Conservation (phyloP, 2,113 vertebrate species). For the Crotalus tigris region DNA sequence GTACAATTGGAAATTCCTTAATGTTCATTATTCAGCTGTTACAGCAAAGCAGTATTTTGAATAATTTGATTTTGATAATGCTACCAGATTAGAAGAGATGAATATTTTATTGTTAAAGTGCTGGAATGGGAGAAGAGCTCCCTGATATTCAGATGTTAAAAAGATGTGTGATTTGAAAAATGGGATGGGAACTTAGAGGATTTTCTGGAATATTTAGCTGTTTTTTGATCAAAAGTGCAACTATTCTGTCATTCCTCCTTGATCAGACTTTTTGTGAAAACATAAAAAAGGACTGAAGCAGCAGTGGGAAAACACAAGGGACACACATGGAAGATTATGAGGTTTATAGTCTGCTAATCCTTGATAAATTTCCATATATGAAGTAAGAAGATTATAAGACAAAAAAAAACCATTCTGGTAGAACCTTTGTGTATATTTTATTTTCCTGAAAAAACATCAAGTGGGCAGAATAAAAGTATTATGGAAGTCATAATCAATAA, state of each 20-base stretch:
- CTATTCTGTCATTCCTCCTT: not conserved
- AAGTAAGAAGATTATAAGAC: not conserved
- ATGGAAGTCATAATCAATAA: not conserved
- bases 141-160: not conserved
- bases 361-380: not conserved
- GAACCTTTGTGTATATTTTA: not conserved
- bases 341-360: not conserved
- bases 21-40: constrained; percentile 18
- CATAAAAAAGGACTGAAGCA: not conserved
- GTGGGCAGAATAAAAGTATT: not conserved
- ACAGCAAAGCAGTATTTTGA: constrained; percentile 15
- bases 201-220: not conserved
- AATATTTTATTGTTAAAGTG: not conserved
- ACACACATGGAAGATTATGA: not conserved
- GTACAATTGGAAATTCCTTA: not conserved
- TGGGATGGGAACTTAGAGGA: not conserved
- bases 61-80: constrained; percentile 46
- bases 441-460: not conserved
- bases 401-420: not conserved
- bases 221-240: not conserved
- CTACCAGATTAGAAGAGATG: constrained; percentile 9
- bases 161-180: not conserved
- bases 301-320: not conserved
- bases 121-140: not conserved
- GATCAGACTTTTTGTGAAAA: not conserved